These are phyloP conservation scores for Chromis chromis DNA, from an alignment of 2,797 vertebrate species.

Conservation along the genomic window DNA sequence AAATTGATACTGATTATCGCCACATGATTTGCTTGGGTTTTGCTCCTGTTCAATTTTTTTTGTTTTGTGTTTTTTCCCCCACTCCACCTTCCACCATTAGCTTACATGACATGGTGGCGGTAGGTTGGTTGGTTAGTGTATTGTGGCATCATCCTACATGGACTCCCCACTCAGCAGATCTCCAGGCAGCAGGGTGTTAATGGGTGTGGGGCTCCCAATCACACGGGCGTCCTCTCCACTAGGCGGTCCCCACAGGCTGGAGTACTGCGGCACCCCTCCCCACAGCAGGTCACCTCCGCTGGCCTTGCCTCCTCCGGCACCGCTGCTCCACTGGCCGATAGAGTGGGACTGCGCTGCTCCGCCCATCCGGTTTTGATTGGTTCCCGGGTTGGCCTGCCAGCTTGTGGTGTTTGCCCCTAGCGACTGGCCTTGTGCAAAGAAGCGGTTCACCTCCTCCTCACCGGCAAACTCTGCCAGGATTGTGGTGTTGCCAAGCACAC, in stretches of 20 bases:
- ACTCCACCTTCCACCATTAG: conserved; percentile 42
- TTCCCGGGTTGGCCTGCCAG: conserved; percentile 93
- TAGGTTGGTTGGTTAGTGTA: conserved; percentile 50
- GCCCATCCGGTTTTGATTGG: conserved; percentile 90
- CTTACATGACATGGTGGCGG: conserved; percentile 56
- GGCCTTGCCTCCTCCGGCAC: conserved; percentile 87
- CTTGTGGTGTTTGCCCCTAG: conserved; percentile 91
- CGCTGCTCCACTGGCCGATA: conserved; percentile 90
- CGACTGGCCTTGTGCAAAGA: conserved; percentile 96
- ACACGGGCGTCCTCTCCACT: conserved; percentile 90
- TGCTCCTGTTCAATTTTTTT: conserved; percentile 69
- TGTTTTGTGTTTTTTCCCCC: conserved; percentile 11
- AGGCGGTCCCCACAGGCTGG: conserved; percentile 95
- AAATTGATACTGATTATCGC: conserved; percentile 87
- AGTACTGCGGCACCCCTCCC: conserved; percentile 94
- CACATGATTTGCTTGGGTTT: conserved; percentile 85
- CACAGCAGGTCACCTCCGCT: conserved; percentile 93
- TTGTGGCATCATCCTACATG: conserved; percentile 85
- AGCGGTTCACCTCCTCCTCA: conserved; percentile 96
- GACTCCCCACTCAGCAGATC: conserved; percentile 97
- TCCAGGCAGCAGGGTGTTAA: conserved; percentile 95
- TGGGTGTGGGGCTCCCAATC: conserved; percentile 93
- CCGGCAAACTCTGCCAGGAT: conserved; percentile 97
- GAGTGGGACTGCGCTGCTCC: conserved; percentile 88
- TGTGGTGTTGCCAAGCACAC: conserved; percentile 98